phyloP scores from a whole-genome alignment of 2,888 invertebrate genomes.

The Agriotes lineatus region DNA sequence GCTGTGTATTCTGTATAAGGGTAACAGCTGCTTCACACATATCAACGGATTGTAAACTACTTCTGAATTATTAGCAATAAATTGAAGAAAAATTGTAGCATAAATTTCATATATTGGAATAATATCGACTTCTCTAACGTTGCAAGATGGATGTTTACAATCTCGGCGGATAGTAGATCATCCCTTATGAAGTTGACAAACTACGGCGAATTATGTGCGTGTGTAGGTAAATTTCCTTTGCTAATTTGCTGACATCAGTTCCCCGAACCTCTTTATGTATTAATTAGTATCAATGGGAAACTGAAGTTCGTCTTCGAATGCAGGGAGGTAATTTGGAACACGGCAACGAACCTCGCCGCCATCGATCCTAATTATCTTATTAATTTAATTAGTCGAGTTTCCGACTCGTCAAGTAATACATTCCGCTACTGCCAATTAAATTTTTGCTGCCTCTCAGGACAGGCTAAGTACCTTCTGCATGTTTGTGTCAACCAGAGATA shows the following conservation, averaged over 20 bases:
- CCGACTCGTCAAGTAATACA: slow-evolving; percentile 28
- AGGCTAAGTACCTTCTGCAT: background rate
- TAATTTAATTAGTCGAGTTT: slow-evolving; percentile 33
- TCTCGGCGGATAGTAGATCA: background rate
- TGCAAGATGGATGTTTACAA: slow-evolving; percentile 6
- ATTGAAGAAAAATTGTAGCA: background rate
- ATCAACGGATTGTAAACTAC: too few species aligned
- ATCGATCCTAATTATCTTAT: slow-evolving; percentile 35
- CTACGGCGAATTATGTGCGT: slow-evolving; percentile 24
- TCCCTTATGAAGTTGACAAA: slow-evolving; percentile 16
- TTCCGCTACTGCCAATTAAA: slow-evolving; percentile 25
- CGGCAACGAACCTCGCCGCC: slow-evolving; percentile 27
- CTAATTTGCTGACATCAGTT: slow-evolving; percentile 27
- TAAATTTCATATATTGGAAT: background rate
- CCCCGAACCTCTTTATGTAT: slow-evolving; percentile 26
- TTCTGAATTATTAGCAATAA: too few species aligned
- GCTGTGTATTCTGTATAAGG: too few species aligned
- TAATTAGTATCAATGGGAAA: slow-evolving; percentile 31
- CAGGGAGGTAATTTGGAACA: slow-evolving; percentile 27
- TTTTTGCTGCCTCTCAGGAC: slow-evolving; percentile 21
- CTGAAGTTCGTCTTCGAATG: slow-evolving; percentile 29
- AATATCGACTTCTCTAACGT: background rate
- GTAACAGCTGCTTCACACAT: too few species aligned
- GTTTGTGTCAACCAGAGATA: background rate
- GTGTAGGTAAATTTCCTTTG: slow-evolving; percentile 18